Evolutionary conservation across 2,888 invertebrate genomes (phyloP), one percentile per base, ranked within the genome.

Genomic region (Vandiemenella viatica): DNA sequence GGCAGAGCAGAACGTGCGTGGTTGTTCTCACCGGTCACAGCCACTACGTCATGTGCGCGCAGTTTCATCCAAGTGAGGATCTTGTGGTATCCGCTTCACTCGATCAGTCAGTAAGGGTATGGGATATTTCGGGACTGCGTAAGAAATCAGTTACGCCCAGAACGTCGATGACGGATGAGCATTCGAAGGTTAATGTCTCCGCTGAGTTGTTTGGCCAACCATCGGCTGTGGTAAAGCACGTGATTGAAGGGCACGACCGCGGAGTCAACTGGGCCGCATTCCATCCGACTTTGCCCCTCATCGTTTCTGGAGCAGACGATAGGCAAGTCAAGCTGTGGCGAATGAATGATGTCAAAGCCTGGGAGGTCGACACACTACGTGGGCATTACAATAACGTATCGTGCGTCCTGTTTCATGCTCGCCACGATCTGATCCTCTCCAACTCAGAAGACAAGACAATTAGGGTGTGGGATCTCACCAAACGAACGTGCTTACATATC

Each of bases 341-440:
- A 53, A 93, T 95, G 92, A 96, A 93, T 63, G 95, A 95, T 66
- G 80, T 88, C n/a, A 88, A 90, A 74, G 96, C 95, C 0, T 97
- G 96, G 96, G 97, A 98, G 65, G 91, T 97, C 40, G 97, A 98
- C 68, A 92, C 96, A 0, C 98, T 96, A 60, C 80, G 98, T n/a
- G 97, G 98, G 0, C 98, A 98, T 66, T 97, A 97, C 73, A 95
- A 97, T 73, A 98, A 98, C 67, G 96, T 98, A 3, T 96, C 96
- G 0, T 96, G 96, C 62, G 93, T 89, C 0, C 68, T 95, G 41
- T 98, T 98, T 71, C 97, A 98, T 69, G 96, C 97, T 0, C 75
- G 92, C 16, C 91, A 96, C 65, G 97, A 98, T 63, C 73, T 96
- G 23, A 90, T 98, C 53, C 70, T 98, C 42, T 93, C 93, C 22